Base-by-base conservation (phyloP, 2,888 invertebrate genomes). In the Pristionchus japonicus region DNA sequence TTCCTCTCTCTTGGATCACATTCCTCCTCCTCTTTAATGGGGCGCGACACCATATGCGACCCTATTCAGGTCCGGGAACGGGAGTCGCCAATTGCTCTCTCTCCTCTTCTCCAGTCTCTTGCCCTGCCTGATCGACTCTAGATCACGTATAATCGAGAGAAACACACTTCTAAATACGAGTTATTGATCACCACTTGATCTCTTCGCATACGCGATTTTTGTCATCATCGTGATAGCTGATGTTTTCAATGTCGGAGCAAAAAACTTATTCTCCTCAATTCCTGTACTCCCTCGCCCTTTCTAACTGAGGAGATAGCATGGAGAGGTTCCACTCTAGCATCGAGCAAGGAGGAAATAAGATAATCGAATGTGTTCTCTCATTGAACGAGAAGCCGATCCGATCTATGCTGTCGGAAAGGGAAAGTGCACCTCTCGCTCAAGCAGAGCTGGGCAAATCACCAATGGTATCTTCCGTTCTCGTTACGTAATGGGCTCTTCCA, bases 11-110 rank as follows among this genome's bases (percentile, higher is more conserved):
- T 70, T 37, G 70, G 70, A 34, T 37, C 34, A 6, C 70, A 70
- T 70, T 37, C 17, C 70, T 17, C n/a, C 34, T 37, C 31, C n/a
- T n/a, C n/a, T n/a, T n/a, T 70, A 70, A 70, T 70, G 70, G 70
- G 70, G 70, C 70, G 37, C 34, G 15, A 3, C n/a, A n/a, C 37
- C 70, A 70, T 70, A 37, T 37, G 37, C 64, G 64, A 67, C 64
- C 64, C 70, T 70, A 20, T 70, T 70, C 37, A 23, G 31, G 70
- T 70, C 70, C 70, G 70, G 70, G 70, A 70, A 70, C 70, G 70
- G 70, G 70, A 70, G 37, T 37, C 70, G 70, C n/a, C n/a, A 20
- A 57, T n/a, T n/a, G 57, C 4, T 20, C 57, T 57, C 57, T 57
- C 57, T 23, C 57, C 57, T n/a, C 20, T n/a, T 20, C 23, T n/a